phyloP scores from a whole-genome alignment of 92 coral and sea anemone species.

The Phenganax stokvisi region DNA sequence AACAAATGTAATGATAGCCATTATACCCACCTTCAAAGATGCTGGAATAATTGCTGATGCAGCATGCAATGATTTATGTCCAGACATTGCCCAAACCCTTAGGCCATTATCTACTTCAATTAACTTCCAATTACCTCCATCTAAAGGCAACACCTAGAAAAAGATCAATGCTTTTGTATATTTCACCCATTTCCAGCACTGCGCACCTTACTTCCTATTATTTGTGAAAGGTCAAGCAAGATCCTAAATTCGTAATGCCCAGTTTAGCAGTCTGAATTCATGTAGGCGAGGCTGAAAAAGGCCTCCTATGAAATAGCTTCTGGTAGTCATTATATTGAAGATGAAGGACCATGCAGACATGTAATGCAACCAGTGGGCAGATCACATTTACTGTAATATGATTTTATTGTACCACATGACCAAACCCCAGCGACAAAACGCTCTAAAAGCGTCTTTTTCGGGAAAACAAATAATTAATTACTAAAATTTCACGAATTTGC shows the following conservation, averaged over 20 bases:
- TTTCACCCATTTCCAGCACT: too few relatives aligned
- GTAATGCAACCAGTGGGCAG: background rate
- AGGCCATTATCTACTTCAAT: slow-evolving; percentile 59
- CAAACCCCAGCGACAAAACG: background rate
- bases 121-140: slow-evolving; percentile 54
- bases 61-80: slow-evolving; percentile 53
- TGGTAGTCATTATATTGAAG: too few relatives aligned
- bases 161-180: background rate
- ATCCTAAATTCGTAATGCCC: too few relatives aligned
- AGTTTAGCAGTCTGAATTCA: too few relatives aligned
- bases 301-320: too few relatives aligned
- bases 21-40: slow-evolving; percentile 54
- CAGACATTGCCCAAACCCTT: slow-evolving; percentile 58
- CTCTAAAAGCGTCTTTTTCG: background rate
- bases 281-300: too few relatives aligned
- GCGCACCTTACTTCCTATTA: too few relatives aligned
- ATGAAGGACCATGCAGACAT: background rate
- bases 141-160: slow-evolving; percentile 26
- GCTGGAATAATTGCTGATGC: slow-evolving; percentile 62
- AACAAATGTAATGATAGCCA: background rate
- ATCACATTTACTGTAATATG: background rate
- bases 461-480: background rate
- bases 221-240: too few relatives aligned
- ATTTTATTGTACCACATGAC: background rate
- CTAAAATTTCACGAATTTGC: background rate